phyloP scores from a whole-genome alignment of 2,888 invertebrate species.

The Pherbina coryleti region DNA sequence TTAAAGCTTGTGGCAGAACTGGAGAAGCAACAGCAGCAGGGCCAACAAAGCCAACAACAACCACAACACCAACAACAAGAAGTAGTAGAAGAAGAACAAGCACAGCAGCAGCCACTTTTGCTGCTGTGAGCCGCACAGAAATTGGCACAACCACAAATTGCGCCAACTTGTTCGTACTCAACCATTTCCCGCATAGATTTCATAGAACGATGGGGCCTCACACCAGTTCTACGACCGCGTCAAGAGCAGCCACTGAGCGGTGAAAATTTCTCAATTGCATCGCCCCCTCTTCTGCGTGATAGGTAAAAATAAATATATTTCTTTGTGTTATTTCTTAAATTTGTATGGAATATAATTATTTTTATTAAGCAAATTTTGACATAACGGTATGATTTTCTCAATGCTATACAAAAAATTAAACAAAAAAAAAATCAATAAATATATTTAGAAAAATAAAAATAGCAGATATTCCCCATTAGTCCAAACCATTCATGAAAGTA shows the following conservation, averaged over 20 bases:
- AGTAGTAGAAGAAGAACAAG: too few relatives aligned
- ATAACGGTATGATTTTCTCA: too few relatives aligned
- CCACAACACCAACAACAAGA: not conserved
- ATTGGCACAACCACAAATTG: constrained; percentile 64
- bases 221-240: constrained; percentile 97
- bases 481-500: too few relatives aligned
- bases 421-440: too few relatives aligned
- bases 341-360: too few relatives aligned
- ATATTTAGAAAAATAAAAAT: too few relatives aligned
- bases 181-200: constrained; percentile 97
- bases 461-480: too few relatives aligned
- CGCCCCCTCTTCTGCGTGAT: constrained; percentile 71
- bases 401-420: too few relatives aligned
- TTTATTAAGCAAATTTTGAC: too few relatives aligned
- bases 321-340: not conserved
- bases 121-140: constrained; percentile 42
- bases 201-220: constrained; percentile 98
- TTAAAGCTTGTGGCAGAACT: too few relatives aligned
- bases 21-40: constrained; percentile 25
- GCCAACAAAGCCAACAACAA: constrained; percentile 1
- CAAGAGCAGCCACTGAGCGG: constrained; percentile 88
- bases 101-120: not conserved
- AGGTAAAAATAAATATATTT: constrained; percentile 61
- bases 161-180: constrained; percentile 67
- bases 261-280: constrained; percentile 69